These are phyloP conservation scores for Mirounga angustirostris DNA, from an alignment of 2,113 vertebrate species.

Conservation along the genomic window DNA sequence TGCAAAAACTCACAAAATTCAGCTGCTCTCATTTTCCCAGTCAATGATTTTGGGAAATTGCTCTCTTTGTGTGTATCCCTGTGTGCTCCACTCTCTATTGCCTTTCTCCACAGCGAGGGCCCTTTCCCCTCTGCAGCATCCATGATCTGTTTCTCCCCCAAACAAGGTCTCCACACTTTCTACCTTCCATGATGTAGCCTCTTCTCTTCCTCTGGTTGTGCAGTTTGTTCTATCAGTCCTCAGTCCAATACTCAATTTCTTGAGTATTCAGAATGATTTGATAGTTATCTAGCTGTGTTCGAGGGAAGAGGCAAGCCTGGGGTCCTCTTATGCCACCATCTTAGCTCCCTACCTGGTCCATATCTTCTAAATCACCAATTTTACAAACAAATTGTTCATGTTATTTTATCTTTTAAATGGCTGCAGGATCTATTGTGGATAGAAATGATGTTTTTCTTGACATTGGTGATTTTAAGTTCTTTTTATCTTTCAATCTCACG, in stretches of 20 bases:
- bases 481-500: background rate
- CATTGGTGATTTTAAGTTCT: background rate
- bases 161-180: background rate
- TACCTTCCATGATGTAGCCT: background rate
- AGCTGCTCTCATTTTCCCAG: background rate
- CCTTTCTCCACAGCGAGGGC: background rate
- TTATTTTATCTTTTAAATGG: background rate
- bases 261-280: background rate
- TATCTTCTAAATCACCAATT: background rate
- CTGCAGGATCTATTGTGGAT: fast-evolving
- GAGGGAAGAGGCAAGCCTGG: background rate
- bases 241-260: background rate
- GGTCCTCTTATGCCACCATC: background rate
- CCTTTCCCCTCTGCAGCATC: background rate
- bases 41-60: background rate
- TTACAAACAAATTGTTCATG: background rate
- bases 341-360: background rate
- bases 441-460: background rate
- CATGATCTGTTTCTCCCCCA: background rate
- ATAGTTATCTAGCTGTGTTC: background rate
- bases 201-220: background rate
- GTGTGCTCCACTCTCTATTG: background rate
- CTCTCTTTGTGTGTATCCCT: background rate
- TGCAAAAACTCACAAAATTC: background rate
- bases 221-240: background rate